Evolutionary conservation across 2,888 invertebrate genomes (phyloP).

Genomic region (Drepana falcataria): DNA sequence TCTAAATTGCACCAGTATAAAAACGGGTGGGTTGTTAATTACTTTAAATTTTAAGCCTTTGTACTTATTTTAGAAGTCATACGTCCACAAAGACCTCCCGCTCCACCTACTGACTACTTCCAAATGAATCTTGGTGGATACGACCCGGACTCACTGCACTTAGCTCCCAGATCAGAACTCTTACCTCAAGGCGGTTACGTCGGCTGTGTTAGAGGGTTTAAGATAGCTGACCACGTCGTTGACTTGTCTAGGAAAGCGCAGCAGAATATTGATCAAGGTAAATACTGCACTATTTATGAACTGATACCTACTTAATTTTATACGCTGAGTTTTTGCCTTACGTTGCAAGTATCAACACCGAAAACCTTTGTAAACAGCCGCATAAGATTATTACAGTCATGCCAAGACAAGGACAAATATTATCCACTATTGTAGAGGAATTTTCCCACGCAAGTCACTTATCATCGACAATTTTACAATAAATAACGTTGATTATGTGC

Average conservation of each 20-base stretch:
- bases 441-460: too few species aligned
- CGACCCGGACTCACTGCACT: slow-evolving; percentile 84
- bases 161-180: slow-evolving; percentile 51
- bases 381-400: too few species aligned
- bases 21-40: background rate
- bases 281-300: background rate
- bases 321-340: too few species aligned
- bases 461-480: too few species aligned
- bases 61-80: slow-evolving; percentile 83
- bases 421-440: too few species aligned
- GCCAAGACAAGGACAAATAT: too few species aligned
- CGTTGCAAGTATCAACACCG: too few species aligned
- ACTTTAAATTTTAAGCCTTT: background rate
- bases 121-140: slow-evolving; percentile 93
- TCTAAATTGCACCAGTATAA: too few species aligned
- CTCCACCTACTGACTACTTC: slow-evolving; percentile 93
- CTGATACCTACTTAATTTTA: too few species aligned
- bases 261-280: slow-evolving; percentile 84
- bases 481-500: too few species aligned
- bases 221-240: slow-evolving; percentile 89
- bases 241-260: slow-evolving; percentile 86
- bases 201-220: slow-evolving; percentile 91
- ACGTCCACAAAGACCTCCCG: slow-evolving; percentile 92
- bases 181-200: slow-evolving; percentile 85
- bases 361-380: too few species aligned